Evolutionary conservation across 2,888 invertebrate species (phyloP).

Genomic region (Pelosia muscerda): DNA sequence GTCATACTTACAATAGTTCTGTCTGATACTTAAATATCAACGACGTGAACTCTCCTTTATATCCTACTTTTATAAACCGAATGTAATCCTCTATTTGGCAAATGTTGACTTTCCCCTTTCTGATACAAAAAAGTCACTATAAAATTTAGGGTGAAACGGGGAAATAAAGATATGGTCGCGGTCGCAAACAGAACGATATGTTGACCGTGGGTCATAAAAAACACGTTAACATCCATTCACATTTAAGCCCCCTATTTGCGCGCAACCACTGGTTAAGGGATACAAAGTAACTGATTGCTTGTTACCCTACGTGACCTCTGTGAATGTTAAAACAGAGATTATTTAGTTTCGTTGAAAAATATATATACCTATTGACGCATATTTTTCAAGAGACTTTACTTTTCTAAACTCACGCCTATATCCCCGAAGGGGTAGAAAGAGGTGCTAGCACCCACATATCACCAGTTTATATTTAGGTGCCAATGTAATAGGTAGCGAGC

Average conservation of each 20-base stretch:
- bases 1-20: neutral
- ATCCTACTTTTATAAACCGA: conserved; percentile 25
- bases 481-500: no score
- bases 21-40: neutral
- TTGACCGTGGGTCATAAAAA: conserved; percentile 84
- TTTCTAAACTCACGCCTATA: no score
- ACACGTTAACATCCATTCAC: conserved; percentile 87
- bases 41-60: neutral
- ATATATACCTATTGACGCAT: neutral
- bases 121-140: conserved; percentile 63
- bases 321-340: conserved; percentile 41
- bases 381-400: neutral
- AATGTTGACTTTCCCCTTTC: conserved; percentile 27
- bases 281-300: conserved; percentile 81
- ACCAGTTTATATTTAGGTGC: no score
- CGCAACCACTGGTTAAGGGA: conserved; percentile 73
- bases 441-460: no score
- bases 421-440: no score
- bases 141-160: conserved; percentile 70
- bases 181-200: conserved; percentile 85
- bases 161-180: conserved; percentile 80
- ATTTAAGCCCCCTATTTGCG: conserved; percentile 84
- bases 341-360: conserved; percentile 20
- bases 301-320: conserved; percentile 67
- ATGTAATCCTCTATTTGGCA: conserved; percentile 29